Evolutionary conservation across 1,140 invertebrate genomes (phyloP).

Genomic region (Argopecten irradians): DNA sequence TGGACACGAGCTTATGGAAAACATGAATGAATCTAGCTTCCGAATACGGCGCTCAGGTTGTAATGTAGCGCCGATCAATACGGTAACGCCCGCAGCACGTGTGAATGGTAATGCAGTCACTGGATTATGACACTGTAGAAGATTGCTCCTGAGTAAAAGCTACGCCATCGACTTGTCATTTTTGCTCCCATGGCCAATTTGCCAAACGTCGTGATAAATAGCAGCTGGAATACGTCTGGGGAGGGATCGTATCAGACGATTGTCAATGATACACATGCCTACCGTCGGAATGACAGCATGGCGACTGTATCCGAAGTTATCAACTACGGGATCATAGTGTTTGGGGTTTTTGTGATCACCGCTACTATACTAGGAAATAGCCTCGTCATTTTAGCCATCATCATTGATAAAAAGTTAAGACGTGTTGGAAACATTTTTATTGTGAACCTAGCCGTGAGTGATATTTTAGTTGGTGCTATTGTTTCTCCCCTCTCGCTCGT

Average conservation of each 20-base stretch:
- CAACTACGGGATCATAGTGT: slow-evolving; percentile 44
- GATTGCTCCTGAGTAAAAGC: not conserved
- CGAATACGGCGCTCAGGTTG: not conserved
- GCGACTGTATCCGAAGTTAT: slow-evolving; percentile 24
- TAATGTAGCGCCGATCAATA: not conserved
- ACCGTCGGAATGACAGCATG: slow-evolving; percentile 21
- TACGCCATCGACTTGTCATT: not conserved
- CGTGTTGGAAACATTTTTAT: slow-evolving; percentile 97
- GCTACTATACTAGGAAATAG: slow-evolving; percentile 84
- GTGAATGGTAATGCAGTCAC: not conserved
- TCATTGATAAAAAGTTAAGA: slow-evolving; percentile 88
- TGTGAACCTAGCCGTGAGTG: slow-evolving; percentile 93
- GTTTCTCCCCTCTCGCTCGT: slow-evolving; percentile 64
- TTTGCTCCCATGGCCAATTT: slow-evolving; percentile 12
- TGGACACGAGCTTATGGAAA: not conserved
- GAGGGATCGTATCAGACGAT: not conserved
- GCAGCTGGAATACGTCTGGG: not conserved
- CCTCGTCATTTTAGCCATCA: slow-evolving; percentile 89
- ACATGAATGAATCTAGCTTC: not conserved
- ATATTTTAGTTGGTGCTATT: slow-evolving; percentile 87
- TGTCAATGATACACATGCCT: not conserved
- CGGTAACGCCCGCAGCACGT: not conserved
- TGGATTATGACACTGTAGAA: slow-evolving; percentile 3
- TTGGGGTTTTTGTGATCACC: slow-evolving; percentile 50
- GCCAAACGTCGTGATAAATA: not conserved